Conservation (phyloP, 2,113 vertebrate genomes). For the Pteronura brasiliensis region DNA sequence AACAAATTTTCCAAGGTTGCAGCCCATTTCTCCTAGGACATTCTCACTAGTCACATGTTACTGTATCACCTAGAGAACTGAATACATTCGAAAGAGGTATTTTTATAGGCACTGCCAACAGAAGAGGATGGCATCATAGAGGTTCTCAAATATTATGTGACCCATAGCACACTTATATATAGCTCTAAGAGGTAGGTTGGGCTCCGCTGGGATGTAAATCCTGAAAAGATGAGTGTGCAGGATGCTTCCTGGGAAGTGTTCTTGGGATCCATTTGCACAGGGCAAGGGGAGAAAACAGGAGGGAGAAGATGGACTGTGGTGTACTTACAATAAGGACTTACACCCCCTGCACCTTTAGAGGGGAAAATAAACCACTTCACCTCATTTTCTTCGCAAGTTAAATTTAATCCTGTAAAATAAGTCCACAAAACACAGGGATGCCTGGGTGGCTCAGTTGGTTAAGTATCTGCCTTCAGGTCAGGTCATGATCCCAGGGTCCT, state of each 20-base stretch:
- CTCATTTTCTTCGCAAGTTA: constrained; percentile 14
- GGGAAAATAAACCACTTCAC: not conserved
- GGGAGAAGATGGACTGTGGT: not conserved
- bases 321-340: not conserved
- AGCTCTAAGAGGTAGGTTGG: not conserved
- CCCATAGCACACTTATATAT: not conserved
- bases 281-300: not conserved
- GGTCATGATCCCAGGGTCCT: too few relatives aligned
- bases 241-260: not conserved
- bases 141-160: constrained; percentile 6
- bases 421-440: not conserved
- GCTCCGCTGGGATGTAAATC: not conserved
- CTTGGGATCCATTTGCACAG: not conserved
- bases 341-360: not conserved
- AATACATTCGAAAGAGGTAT: not conserved
- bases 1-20: not conserved
- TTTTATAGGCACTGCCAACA: not conserved
- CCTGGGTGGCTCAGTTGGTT: too few relatives aligned
- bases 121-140: not conserved
- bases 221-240: not conserved
- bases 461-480: too few relatives aligned
- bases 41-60: not conserved
- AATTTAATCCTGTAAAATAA: not conserved
- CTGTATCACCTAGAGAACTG: not conserved
- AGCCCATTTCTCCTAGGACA: not conserved